Conservation (phyloP, 2,113 vertebrate genomes). For the Ginglymostoma cirratum region DNA sequence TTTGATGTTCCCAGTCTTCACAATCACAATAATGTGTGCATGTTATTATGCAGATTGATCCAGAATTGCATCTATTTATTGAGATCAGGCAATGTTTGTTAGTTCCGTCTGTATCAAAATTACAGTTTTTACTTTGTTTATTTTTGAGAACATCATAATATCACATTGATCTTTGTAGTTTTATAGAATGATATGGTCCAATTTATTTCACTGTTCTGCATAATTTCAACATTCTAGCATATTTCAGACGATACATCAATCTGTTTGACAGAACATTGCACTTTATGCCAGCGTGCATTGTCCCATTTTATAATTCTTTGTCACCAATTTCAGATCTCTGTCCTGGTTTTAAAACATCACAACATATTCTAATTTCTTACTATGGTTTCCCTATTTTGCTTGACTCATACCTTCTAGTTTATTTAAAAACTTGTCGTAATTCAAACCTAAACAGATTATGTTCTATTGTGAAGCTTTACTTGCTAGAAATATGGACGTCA, state of each 20-base stretch:
- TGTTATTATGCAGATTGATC: neutral
- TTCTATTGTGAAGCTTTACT: neutral
- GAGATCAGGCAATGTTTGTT: neutral
- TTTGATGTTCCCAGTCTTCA: conserved; percentile 4
- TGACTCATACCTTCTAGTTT: neutral
- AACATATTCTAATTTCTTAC: neutral
- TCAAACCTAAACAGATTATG: neutral
- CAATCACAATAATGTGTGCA: neutral
- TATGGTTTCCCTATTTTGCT: neutral
- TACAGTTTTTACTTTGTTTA: neutral
- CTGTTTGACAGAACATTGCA: neutral
- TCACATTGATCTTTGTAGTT: neutral
- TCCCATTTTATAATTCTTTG: neutral
- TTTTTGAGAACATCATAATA: neutral
- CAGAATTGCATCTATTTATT: neutral
- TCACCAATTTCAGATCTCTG: neutral
- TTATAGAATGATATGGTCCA: neutral
- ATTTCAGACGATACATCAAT: neutral
- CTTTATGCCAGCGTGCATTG: neutral
- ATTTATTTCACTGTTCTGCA: neutral
- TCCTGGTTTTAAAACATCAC: neutral
- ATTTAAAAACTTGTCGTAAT: neutral
- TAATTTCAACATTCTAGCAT: neutral
- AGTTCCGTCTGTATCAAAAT: neutral
- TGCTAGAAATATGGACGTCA: neutral